These are phyloP conservation scores for Porites lobata DNA, from an alignment of 92 coral and sea anemone genomes.

Conservation along the genomic window DNA sequence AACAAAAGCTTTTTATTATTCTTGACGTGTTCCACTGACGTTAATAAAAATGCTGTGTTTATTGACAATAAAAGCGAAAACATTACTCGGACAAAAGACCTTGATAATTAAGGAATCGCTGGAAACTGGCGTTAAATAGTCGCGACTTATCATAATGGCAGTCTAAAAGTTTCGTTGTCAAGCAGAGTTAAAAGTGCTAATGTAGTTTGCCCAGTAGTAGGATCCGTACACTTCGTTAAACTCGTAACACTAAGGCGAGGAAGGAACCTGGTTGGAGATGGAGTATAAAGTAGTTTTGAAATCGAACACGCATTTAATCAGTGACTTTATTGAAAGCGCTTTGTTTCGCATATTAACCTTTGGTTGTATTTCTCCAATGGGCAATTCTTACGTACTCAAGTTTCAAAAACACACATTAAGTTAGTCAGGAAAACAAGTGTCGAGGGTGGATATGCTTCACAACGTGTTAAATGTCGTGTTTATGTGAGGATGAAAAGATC, in stretches of 20 bases:
- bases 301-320: background rate
- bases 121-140: constrained; percentile 7
- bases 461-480: constrained; percentile 17
- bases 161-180: background rate
- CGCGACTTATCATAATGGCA: background rate
- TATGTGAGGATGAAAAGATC: constrained; percentile 16
- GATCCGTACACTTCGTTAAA: background rate
- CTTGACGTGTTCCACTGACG: constrained; percentile 15
- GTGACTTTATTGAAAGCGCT: constrained; percentile 31
- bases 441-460: constrained; percentile 68
- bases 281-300: constrained; percentile 15
- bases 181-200: background rate
- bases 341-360: constrained; percentile 11
- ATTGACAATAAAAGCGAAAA: constrained; percentile 29
- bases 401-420: constrained; percentile 37
- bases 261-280: background rate
- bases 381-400: constrained; percentile 11
- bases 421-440: constrained; percentile 64
- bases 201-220: too few relatives aligned
- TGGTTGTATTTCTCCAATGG: constrained; percentile 14
- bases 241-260: background rate
- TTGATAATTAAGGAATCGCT: constrained; percentile 25
- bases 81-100: constrained; percentile 25
- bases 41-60: constrained; percentile 47
- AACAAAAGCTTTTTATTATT: constrained; percentile 46